These are phyloP conservation scores for Sesamia nonagrioides DNA, from an alignment of 1,140 invertebrate genomes.

Conservation along the genomic window DNA sequence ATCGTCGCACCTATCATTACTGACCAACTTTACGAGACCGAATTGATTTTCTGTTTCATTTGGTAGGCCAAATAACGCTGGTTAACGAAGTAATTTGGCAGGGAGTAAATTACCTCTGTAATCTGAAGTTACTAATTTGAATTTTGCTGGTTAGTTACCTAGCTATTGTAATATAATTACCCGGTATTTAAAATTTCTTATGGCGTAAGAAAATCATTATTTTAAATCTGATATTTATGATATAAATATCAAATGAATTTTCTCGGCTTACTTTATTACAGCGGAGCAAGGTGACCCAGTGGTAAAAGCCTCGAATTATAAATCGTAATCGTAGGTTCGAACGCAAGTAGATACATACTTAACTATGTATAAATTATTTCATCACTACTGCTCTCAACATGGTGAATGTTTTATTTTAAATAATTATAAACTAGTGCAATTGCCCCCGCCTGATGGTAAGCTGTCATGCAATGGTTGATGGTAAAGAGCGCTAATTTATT, in stretches of 20 bases:
- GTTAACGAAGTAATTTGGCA: constrained; percentile 9
- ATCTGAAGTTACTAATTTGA: constrained; percentile 3
- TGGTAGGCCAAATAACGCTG: constrained; percentile 1
- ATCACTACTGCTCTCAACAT: too few species aligned
- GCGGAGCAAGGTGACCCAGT: too few species aligned
- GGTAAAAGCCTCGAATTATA: too few species aligned
- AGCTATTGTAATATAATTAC: constrained; percentile 6
- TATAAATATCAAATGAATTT: not conserved
- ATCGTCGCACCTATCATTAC: constrained; percentile 8
- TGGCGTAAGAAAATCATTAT: not conserved
- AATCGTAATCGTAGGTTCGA: too few species aligned
- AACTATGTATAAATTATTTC: too few species aligned
- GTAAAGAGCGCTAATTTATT: too few species aligned
- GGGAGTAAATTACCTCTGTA: constrained; percentile 11
- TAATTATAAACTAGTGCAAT: too few species aligned
- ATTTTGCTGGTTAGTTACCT: constrained; percentile 7
- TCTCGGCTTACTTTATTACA: too few species aligned
- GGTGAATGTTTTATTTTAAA: too few species aligned
- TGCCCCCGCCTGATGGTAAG: too few species aligned
- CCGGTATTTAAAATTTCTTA: not conserved
- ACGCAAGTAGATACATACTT: too few species aligned
- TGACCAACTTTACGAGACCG: not conserved
- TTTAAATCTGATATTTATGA: not conserved
- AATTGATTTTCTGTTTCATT: constrained; percentile 24
- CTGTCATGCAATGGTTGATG: too few species aligned